Percentiles rank a stretch among this genome's conserved stretches.
phyloP scores from a whole-genome alignment of 2,888 invertebrate species.

The Eugnorisma glareosa region DNA sequence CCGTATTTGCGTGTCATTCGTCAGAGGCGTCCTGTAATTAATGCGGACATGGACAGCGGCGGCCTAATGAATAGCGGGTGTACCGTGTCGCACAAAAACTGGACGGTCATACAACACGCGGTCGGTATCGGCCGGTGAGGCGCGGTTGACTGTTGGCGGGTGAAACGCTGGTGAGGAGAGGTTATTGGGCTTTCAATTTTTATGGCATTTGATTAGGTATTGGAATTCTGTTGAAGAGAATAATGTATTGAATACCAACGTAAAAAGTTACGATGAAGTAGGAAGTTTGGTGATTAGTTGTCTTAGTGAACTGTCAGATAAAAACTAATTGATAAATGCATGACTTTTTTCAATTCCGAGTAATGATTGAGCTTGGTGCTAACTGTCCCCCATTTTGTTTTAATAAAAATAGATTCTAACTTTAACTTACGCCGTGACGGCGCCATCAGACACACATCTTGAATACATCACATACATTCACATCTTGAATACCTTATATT shows the following conservation, averaged over 20 bases:
- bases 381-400: not conserved
- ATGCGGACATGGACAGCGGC: constrained; percentile 83
- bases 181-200: constrained; percentile 8
- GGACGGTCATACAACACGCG: constrained; percentile 82
- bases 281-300: not conserved
- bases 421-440: not conserved
- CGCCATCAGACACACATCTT: not conserved
- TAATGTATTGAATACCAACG: not conserved
- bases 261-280: not conserved
- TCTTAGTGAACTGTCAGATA: not conserved
- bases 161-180: not conserved
- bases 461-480: no score
- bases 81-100: constrained; percentile 86
- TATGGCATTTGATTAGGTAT: constrained; percentile 14
- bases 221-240: constrained; percentile 5
- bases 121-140: constrained; percentile 68
- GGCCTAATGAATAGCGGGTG: constrained; percentile 87
- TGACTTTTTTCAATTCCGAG: not conserved
- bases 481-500: not conserved
- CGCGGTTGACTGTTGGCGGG: constrained; percentile 56
- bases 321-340: not conserved
- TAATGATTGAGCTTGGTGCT: not conserved
- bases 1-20: constrained; percentile 79
- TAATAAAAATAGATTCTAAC: not conserved
- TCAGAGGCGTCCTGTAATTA: constrained; percentile 86